Evolutionary conservation across 2,113 vertebrate genomes (phyloP).

Genomic region (Thamnaconus septentrionalis): DNA sequence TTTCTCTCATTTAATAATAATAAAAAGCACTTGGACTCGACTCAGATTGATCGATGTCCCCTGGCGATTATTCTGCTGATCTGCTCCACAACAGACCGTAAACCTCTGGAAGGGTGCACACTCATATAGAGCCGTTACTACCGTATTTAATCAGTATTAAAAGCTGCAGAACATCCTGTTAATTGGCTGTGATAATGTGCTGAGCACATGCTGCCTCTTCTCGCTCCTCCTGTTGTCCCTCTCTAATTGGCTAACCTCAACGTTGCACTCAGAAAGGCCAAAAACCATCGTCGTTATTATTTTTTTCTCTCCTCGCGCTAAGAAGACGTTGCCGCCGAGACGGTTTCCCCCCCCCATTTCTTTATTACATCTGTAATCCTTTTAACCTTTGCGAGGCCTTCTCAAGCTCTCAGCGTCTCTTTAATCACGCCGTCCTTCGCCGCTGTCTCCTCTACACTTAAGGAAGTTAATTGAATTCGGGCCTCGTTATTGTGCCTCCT

Average conservation of each 20-base stretch:
- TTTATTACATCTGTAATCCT: slow-evolving; percentile 25
- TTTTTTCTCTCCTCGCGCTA: slow-evolving; percentile 12
- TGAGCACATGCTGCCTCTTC: slow-evolving; percentile 22
- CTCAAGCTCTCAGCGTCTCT: slow-evolving; percentile 32
- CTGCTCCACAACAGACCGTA: slow-evolving; percentile 23
- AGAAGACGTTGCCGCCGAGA: slow-evolving; percentile 42
- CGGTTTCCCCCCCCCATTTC: slow-evolving; percentile 25
- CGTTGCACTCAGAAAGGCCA: slow-evolving; percentile 31
- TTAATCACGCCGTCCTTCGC: slow-evolving; percentile 57
- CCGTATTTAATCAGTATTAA: too few species aligned
- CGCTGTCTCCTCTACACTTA: slow-evolving; percentile 45
- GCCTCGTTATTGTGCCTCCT: slow-evolving; percentile 48
- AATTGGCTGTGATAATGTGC: slow-evolving; percentile 28
- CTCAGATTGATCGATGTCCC: too few species aligned
- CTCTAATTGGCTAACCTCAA: slow-evolving; percentile 62
- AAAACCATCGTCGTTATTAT: slow-evolving; percentile 3
- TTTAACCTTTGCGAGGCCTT: slow-evolving; percentile 53
- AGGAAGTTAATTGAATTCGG: slow-evolving; percentile 61
- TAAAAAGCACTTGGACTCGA: background rate
- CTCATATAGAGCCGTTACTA: background rate
- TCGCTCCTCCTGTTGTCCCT: slow-evolving; percentile 29
- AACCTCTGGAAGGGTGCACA: slow-evolving; percentile 5
- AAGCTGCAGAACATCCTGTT: too few species aligned
- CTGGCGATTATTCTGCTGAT: background rate
- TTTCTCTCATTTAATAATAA: background rate